phyloP scores from a whole-genome alignment of 35 echinoderm and acorn worm genomes.

The Strongylocentrotus purpuratus region DNA sequence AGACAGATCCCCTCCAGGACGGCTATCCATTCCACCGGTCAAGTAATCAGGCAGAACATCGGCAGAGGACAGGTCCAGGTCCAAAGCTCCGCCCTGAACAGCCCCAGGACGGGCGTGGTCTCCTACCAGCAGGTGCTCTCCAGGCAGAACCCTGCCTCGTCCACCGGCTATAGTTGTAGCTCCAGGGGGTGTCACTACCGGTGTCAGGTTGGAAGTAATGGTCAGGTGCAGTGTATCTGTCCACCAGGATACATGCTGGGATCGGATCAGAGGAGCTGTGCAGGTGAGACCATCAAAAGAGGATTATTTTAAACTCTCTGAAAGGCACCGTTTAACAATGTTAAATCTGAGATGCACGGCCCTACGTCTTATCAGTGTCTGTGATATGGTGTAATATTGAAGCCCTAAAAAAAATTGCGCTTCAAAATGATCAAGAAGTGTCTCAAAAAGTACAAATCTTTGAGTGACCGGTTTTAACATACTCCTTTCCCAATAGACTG shows the following conservation, averaged over 20 bases:
- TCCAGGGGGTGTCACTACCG: constrained; percentile 62
- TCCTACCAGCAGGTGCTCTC: background rate
- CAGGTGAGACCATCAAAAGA: constrained; percentile 56
- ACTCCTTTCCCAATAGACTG: no score
- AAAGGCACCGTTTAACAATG: no score
- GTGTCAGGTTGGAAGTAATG: constrained; percentile 56
- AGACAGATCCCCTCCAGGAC: background rate
- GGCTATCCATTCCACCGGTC: background rate
- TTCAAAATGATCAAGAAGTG: no score
- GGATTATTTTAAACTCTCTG: background rate
- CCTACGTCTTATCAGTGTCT: no score
- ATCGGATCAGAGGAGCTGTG: constrained; percentile 71
- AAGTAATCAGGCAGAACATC: background rate
- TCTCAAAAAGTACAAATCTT: background rate
- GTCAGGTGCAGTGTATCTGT: constrained; percentile 72
- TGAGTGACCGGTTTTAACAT: background rate
- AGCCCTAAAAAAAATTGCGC: no score
- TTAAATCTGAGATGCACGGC: no score
- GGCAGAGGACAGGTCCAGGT: background rate
- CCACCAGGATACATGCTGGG: constrained; percentile 75
- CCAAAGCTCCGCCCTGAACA: constrained; percentile 5
- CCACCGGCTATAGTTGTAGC: constrained; percentile 44
- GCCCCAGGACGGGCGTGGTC: background rate
- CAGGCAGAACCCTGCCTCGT: background rate
- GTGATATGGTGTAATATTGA: no score